These are phyloP conservation scores for Anoplius nigerrimus DNA, from an alignment of 2,888 invertebrate genomes.

Conservation along the genomic window DNA sequence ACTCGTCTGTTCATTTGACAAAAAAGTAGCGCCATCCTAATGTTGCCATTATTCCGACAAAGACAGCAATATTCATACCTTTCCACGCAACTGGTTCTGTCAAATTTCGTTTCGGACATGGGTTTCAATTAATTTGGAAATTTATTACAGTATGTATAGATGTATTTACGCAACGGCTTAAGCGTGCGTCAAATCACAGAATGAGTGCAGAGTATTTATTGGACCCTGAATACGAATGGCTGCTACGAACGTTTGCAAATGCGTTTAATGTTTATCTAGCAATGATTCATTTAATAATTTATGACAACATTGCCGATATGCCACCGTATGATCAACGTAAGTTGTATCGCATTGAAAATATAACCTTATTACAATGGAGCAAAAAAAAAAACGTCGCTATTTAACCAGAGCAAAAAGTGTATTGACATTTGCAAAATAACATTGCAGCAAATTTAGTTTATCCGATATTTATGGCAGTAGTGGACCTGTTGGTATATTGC, in stretches of 20 bases:
- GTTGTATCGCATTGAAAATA: constrained; percentile 20
- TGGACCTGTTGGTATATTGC: constrained; percentile 63
- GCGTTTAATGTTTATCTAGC: constrained; percentile 65
- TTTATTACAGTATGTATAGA: too few relatives aligned
- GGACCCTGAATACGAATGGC: constrained; percentile 66
- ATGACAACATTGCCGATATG: constrained; percentile 55
- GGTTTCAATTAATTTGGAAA: too few relatives aligned
- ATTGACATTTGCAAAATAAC: constrained; percentile 10
- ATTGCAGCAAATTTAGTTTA: constrained; percentile 54
- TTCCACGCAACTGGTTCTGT: too few relatives aligned
- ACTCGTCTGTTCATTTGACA: too few relatives aligned
- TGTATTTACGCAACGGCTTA: too few relatives aligned
- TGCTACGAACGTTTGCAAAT: constrained; percentile 62
- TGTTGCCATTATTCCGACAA: too few relatives aligned
- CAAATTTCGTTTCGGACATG: too few relatives aligned
- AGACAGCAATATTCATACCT: too few relatives aligned
- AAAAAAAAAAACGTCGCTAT: not conserved
- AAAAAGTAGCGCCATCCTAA: too few relatives aligned
- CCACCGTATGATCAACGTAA: constrained; percentile 58
- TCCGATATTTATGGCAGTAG: constrained; percentile 57
- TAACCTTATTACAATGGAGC: not conserved
- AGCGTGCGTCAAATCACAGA: not conserved
- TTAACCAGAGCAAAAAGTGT: not conserved
- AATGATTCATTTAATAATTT: constrained; percentile 63
- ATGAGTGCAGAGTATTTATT: constrained; percentile 35